These are phyloP conservation scores for Falcaria lacertinaria DNA, from an alignment of 2,888 invertebrate species.

Conservation along the genomic window DNA sequence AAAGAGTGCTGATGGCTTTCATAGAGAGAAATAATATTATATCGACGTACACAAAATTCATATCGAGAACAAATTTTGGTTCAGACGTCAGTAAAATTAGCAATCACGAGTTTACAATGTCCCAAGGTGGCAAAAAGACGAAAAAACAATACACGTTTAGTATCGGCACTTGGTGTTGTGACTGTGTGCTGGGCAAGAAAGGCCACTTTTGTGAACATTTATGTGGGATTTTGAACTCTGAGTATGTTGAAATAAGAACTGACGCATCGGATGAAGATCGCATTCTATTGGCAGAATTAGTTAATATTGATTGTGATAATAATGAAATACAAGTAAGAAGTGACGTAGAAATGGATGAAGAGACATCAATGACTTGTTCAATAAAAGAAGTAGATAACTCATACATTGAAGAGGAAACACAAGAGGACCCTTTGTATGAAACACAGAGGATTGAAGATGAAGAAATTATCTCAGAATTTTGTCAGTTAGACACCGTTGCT, in stretches of 20 bases:
- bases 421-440: too few species aligned
- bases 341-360: too few species aligned
- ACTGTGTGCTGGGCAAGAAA: slow-evolving; percentile 25
- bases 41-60: slow-evolving; percentile 17
- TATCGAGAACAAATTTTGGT: slow-evolving; percentile 5
- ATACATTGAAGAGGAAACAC: too few species aligned
- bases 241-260: slow-evolving; percentile 18
- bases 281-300: not conserved
- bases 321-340: too few species aligned
- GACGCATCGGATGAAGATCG: slow-evolving; percentile 3
- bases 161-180: slow-evolving; percentile 31
- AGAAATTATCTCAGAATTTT: too few species aligned
- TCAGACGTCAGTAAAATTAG: slow-evolving; percentile 9
- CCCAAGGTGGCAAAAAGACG: too few species aligned
- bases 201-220: slow-evolving; percentile 36
- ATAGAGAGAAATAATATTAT: slow-evolving; percentile 9
- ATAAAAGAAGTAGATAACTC: too few species aligned
- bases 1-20: slow-evolving; percentile 21
- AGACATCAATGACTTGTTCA: too few species aligned
- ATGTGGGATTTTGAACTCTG: slow-evolving; percentile 19
- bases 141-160: slow-evolving; percentile 18
- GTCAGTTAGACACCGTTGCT: too few species aligned
- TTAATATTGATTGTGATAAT: slow-evolving; percentile 2
- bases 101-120: slow-evolving; percentile 14
- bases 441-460: too few species aligned